Conservation (phyloP, 2,888 invertebrate species). For the Priocnemis perturbator region DNA sequence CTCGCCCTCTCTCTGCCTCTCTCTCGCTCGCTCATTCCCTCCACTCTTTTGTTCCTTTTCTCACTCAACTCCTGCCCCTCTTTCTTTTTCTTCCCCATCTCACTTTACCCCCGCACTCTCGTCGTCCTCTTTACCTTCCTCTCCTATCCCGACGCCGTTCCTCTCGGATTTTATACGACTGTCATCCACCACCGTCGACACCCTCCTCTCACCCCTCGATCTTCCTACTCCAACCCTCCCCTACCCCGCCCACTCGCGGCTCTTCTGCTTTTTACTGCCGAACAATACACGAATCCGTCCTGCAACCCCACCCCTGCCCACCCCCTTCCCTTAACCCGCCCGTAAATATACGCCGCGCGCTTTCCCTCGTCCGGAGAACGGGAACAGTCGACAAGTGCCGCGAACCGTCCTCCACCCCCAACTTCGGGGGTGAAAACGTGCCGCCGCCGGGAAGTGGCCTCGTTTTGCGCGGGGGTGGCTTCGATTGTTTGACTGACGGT, state of each 20-base stretch:
- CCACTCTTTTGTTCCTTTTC: background rate
- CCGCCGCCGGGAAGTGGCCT: too few relatives aligned
- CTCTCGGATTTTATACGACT: conserved; percentile 10
- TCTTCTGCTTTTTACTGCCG: conserved; percentile 35
- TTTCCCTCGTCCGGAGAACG: too few relatives aligned
- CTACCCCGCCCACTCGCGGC: conserved; percentile 4
- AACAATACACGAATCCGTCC: conserved; percentile 39
- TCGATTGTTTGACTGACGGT: too few relatives aligned
- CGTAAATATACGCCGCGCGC: conserved; percentile 7
- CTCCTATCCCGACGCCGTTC: background rate
- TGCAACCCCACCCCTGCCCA: too few relatives aligned
- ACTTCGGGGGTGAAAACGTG: too few relatives aligned
- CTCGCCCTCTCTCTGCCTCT: conserved; percentile 22
- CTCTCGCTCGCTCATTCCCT: too few relatives aligned
- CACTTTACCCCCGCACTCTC: background rate
- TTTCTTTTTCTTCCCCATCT: conserved; percentile 7
- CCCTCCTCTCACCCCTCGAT: background rate
- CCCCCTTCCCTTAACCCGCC: conserved; percentile 8
- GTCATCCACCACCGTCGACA: conserved; percentile 6
- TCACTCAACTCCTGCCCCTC: conserved; percentile 12
- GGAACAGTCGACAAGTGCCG: too few relatives aligned
- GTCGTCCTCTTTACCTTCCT: too few relatives aligned
- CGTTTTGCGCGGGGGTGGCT: too few relatives aligned
- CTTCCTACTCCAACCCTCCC: background rate
- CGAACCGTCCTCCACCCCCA: too few relatives aligned